Base-by-base conservation (phyloP, 2,797 vertebrate genomes). In the Diceros bicornis region DNA sequence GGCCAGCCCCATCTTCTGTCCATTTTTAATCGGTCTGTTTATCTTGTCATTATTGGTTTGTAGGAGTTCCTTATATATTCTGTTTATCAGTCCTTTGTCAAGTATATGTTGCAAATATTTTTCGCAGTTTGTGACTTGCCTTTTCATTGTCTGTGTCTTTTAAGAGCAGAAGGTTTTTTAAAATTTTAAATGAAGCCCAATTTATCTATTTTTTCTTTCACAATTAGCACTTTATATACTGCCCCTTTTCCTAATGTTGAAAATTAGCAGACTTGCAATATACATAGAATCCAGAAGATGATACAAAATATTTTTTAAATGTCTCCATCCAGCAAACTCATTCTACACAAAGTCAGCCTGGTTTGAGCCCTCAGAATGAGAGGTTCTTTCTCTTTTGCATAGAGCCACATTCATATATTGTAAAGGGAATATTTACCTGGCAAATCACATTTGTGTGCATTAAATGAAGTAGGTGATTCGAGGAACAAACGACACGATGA, bases 91-190 rank as follows among this genome's bases (percentile, higher is more conserved):
- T 25, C 18, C 16, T 41, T 12, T 11, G 14, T 84, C 64, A 12
- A 37, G 6, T 29, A 4, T 1, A 2, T 0, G 18, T 44, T 89
- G 78, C 25, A 44, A 3, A 27, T 57, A 41, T 7, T 21, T 66
- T 37, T 47, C 57, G 6, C 32, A 34, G 50, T 17, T 75, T 75
- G 21, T 34, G 50, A 69, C 16, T 59, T 82, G 37, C 78, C 66
- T 75, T 81, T 89, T 89, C 12, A 21, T 59, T 81, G 86, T 79
- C 94, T 16, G 20, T 37, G 6, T 69, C 59, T 92, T 50, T 88
- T 64, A 93, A 88, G n/a, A 52, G 10, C 11, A 4, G 50, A 57
- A 83, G n/a, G 13, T 23, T 50, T 91, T 94, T 59, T 41, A 1
- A 34, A 14, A 61, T 85, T 79, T 85, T 72, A 81, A 59, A 71